Evolutionary conservation across 2,113 vertebrate species (phyloP), one percentile per base, ranked within the genome.

Genomic region (Eulacestoma nigropectus): DNA sequence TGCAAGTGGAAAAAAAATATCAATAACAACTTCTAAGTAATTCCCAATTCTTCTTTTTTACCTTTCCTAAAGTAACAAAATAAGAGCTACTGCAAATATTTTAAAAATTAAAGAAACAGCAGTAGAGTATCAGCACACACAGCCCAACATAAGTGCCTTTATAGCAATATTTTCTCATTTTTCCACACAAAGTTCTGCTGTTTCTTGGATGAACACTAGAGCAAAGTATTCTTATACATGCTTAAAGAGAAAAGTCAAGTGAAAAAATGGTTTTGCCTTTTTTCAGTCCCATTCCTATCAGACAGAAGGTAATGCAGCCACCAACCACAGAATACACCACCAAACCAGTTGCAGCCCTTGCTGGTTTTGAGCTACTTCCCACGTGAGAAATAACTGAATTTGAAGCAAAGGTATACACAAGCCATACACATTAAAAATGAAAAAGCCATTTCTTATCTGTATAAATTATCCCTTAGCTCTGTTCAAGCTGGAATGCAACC

Each of bases 371-470:
- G 90, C 39, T 56, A 42, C 30, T 70, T 87, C 50, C 63, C 93
- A 69, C 0, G 0, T 69, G 67, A 90, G 62, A 93, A 80, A 74
- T 75, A 92, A 93, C n/a, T 85, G 83, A 85, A 70, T 81, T 49
- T 78, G 76, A 95, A 88, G 81, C 49, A 77, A 90, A 94, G 52
- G 41, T 29, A 64, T 77, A 70, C 49, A 50, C 41, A 42, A 76
- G 57, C 26, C 60, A 68, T 26, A 14, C 11, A 26, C 62, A 73
- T 81, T 39, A 88, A 92, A 93, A 84, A 91, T 47, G 20, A 93
- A 96, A 94, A 94, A 95, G 72, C 19, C 41, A 80, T 79, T 96
- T 91, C 53, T 74, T 87, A 80, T 84, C 79, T 76, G 13, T 59
- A 35, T 90, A 67, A 96, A 86, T 89, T 67, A 93, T 32, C 69